Base-by-base conservation (phyloP, 2,113 vertebrate species). In the Talpa occidentalis region DNA sequence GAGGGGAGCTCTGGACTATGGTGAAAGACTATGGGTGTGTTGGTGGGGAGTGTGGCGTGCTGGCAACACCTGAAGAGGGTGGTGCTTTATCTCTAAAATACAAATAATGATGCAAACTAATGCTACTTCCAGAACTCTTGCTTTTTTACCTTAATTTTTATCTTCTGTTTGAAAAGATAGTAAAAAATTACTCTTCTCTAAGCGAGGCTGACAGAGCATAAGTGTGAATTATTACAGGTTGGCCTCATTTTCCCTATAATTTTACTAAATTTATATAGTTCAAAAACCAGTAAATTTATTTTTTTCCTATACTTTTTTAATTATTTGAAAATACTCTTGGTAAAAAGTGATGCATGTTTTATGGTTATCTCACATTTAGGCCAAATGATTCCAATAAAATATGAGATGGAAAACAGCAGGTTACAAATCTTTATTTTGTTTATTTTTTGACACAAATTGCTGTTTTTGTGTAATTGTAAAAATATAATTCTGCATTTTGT, bases 381-480 rank as follows among this genome's bases (percentile, higher is more conserved):
- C 24, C 37, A 70, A 92, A 89, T 0, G 15, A 81, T 49, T 86
- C 9, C 26, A 79, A 67, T 69, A 40, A 69, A 69, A 52, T 59
- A 3, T 79, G 12, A 78, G 82, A 12, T 64, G 19, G 44, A 91
- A 74, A 17, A 84, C 7, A 87, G 2, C 11, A 93, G 21, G 6
- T 78, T 35, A 4, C 3, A 91, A 83, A 56, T 17, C 24, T 84
- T 94, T 54, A 49, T 37, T 28, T 76, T 93, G 26, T 59, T 94
- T 82, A 84, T 69, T 86, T 97, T 92, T 78, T 66, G 70, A 54
- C 35, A 79, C 3, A 91, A 77, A 60, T 66, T 93, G 30, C 24
- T 44, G 24, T 73, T 94, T 94, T 92, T 78, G 54, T 95, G 8
- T 56, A 17, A 94, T 60, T 35, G 1, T 12, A 81, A 6, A 42